phyloP scores from a whole-genome alignment of 2,888 invertebrate genomes.

The Stenurella melanura region DNA sequence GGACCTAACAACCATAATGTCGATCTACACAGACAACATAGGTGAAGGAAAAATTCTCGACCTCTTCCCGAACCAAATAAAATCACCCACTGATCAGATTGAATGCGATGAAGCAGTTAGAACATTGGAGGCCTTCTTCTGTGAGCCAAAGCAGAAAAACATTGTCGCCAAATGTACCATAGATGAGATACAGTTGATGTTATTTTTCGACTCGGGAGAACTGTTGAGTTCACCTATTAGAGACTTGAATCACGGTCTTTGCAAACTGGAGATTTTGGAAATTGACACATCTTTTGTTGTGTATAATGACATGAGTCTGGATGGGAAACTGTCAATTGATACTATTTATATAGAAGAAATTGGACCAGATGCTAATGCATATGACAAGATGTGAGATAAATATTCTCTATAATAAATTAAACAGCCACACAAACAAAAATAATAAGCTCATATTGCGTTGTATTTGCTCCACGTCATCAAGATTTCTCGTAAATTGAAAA shows the following conservation, averaged over 20 bases:
- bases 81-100: slow-evolving; percentile 55
- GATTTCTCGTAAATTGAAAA: too few species aligned
- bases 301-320: slow-evolving; percentile 82
- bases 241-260: slow-evolving; percentile 82
- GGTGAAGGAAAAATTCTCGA: slow-evolving; percentile 78
- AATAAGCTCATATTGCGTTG: too few species aligned
- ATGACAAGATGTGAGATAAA: slow-evolving; percentile 77
- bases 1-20: slow-evolving; percentile 83
- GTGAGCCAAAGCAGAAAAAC: slow-evolving; percentile 80
- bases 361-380: slow-evolving; percentile 79
- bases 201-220: slow-evolving; percentile 85
- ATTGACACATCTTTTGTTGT: slow-evolving; percentile 78
- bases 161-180: slow-evolving; percentile 78
- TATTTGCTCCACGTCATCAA: too few species aligned
- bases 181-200: slow-evolving; percentile 82
- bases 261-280: slow-evolving; percentile 82
- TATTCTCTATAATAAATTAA: too few species aligned
- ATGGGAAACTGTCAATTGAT: slow-evolving; percentile 82
- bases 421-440: too few species aligned
- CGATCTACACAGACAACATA: slow-evolving; percentile 84
- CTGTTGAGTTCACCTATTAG: slow-evolving; percentile 84
- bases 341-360: slow-evolving; percentile 83
- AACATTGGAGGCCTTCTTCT: slow-evolving; percentile 84
- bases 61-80: slow-evolving; percentile 67
- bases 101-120: slow-evolving; percentile 74